Percentiles rank a stretch among this genome's conserved stretches.
Evolutionary conservation across 64 coral and sea anemone genomes (phyloP).

Genomic region (Actinia tenebrosa): DNA sequence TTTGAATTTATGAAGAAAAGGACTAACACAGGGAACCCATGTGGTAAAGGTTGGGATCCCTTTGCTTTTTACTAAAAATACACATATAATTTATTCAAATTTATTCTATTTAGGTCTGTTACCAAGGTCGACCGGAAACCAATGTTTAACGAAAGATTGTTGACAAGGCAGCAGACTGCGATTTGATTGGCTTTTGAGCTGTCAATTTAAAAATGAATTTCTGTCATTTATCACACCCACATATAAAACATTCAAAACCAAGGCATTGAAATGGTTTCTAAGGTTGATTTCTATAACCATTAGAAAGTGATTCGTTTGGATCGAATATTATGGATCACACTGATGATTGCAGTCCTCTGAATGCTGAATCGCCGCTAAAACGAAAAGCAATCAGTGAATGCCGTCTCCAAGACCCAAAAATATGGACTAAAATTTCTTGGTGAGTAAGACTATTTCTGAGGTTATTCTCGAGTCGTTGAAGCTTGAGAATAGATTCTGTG

Average conservation of each 20-base stretch:
- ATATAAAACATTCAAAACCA: not conserved
- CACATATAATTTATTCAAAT: not conserved
- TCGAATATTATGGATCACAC: not conserved
- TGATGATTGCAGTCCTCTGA: not conserved
- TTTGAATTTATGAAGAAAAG: slow-evolving; percentile 4
- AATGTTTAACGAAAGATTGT: not conserved
- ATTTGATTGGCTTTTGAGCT: not conserved
- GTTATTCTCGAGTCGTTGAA: no score
- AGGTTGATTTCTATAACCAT: not conserved
- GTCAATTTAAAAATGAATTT: not conserved
- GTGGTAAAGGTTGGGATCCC: no score
- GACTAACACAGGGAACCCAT: slow-evolving; percentile 1
- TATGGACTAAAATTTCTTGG: slow-evolving; percentile 6
- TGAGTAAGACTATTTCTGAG: not conserved
- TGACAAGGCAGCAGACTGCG: not conserved
- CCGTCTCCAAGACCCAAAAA: slow-evolving; percentile 11
- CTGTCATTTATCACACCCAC: not conserved
- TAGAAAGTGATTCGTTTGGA: not conserved
- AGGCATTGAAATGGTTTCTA: not conserved
- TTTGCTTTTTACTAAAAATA: no score
- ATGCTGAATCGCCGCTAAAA: not conserved
- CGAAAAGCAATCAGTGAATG: slow-evolving; percentile 4
- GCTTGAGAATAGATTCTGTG: no score
- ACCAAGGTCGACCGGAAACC: slow-evolving; percentile 8
- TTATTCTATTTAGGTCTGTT: not conserved